phyloP scores from a whole-genome alignment of 2,797 vertebrate genomes.

The Numenius phaeopus region DNA sequence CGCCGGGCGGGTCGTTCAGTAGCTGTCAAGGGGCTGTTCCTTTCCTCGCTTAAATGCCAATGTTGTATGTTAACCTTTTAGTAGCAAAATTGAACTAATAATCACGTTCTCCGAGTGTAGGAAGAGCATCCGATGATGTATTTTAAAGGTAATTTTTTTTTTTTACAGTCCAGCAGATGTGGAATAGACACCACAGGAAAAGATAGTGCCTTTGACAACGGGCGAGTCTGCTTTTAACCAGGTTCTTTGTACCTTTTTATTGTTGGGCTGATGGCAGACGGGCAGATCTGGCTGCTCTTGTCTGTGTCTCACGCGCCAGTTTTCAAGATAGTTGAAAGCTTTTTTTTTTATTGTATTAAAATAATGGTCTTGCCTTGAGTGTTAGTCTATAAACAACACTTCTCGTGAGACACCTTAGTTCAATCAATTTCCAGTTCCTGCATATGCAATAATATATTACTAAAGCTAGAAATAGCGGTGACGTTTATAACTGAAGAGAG shows the following conservation, averaged over 20 bases:
- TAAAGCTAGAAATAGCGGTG: neutral
- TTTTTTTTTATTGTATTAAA: neutral
- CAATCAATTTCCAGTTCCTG: neutral
- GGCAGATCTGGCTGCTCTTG: neutral
- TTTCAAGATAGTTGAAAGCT: neutral
- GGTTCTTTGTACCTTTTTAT: neutral
- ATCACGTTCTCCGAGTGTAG: fast-evolving
- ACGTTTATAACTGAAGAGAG: neutral
- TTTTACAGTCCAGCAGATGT: neutral
- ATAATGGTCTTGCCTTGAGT: neutral
- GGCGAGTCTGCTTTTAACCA: neutral
- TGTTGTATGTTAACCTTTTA: neutral
- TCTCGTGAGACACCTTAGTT: neutral
- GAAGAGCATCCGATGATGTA: fast-evolving
- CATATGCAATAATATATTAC: neutral
- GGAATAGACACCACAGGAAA: neutral
- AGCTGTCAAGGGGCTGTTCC: neutral
- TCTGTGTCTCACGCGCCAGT: neutral
- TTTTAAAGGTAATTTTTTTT: neutral
- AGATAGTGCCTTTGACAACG: neutral
- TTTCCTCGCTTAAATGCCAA: neutral
- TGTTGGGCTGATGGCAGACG: neutral
- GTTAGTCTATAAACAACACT: neutral
- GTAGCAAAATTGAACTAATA: neutral
- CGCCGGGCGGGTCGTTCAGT: fast-evolving